A percentile compares a stretch with the other conserved stretches of the same genome.
Conservation (phyloP, 1,140 invertebrate species). For the Drosophila pseudoobscura region DNA sequence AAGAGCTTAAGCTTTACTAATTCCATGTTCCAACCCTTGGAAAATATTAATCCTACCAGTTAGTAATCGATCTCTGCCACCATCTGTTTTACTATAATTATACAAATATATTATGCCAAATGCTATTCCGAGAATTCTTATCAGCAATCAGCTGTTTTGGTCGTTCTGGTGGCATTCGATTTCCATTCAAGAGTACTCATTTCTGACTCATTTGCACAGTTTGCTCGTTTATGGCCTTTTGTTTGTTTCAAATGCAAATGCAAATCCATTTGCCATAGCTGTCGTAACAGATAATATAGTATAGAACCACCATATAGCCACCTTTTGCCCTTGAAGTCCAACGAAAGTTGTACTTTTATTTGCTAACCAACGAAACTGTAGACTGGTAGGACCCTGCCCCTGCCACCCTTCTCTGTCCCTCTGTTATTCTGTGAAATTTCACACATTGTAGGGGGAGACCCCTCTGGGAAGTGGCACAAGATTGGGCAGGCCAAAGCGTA, state of each 20-base stretch:
- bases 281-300: slow-evolving; percentile 14
- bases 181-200: not conserved
- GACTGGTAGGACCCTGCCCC: slow-evolving; percentile 1
- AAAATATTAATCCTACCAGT: too few species aligned
- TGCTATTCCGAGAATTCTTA: not conserved
- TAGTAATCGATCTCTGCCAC: too few species aligned
- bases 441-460: slow-evolving; percentile 39
- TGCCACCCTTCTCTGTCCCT: slow-evolving; percentile 25
- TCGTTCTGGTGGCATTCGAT: not conserved
- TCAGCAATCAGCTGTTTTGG: slow-evolving; percentile 7
- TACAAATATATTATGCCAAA: too few species aligned
- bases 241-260: slow-evolving; percentile 17
- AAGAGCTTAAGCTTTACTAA: too few species aligned
- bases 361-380: slow-evolving; percentile 9
- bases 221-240: slow-evolving; percentile 26
- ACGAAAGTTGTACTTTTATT: slow-evolving; percentile 24
- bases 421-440: slow-evolving; percentile 60
- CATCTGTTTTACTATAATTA: too few species aligned
- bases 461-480: slow-evolving; percentile 62
- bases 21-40: too few species aligned
- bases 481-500: slow-evolving; percentile 13
- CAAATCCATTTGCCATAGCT: slow-evolving; percentile 22
- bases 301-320: slow-evolving; percentile 8
- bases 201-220: slow-evolving; percentile 34
- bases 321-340: slow-evolving; percentile 52